Conservation (phyloP, 2,113 vertebrate species). For the Crotalus tigris region DNA sequence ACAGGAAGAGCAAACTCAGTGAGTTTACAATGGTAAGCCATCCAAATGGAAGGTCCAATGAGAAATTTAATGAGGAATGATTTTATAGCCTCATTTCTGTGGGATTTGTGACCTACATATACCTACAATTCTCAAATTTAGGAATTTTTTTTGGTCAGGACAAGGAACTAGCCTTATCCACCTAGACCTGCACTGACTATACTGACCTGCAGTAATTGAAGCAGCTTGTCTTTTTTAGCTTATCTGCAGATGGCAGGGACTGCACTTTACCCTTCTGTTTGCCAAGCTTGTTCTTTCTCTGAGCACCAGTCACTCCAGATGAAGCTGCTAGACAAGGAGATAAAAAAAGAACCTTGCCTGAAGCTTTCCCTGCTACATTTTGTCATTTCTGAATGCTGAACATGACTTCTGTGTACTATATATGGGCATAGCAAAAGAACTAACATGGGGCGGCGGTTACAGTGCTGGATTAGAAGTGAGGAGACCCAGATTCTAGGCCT, state of each 20-base stretch:
- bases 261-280: not conserved
- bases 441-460: not conserved
- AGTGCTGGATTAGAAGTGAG: not conserved
- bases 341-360: not conserved
- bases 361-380: not conserved
- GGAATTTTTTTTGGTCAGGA: not conserved
- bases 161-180: not conserved
- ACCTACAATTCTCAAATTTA: not conserved
- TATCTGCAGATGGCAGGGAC: not conserved
- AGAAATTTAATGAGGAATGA: not conserved
- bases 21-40: not conserved
- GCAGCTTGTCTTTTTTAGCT: not conserved
- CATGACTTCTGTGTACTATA: not conserved
- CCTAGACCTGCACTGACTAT: not conserved
- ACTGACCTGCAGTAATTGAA: not conserved
- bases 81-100: not conserved
- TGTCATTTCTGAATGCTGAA: not conserved
- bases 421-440: not conserved
- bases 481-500: not conserved
- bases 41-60: not conserved
- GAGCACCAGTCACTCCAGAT: not conserved
- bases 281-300: not conserved
- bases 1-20: not conserved
- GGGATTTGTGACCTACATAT: not conserved
- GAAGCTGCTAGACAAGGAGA: not conserved